Evolutionary conservation across 2,888 invertebrate species (phyloP), one percentile per base, ranked within the genome.

Genomic region (Choreutis nemorana): DNA sequence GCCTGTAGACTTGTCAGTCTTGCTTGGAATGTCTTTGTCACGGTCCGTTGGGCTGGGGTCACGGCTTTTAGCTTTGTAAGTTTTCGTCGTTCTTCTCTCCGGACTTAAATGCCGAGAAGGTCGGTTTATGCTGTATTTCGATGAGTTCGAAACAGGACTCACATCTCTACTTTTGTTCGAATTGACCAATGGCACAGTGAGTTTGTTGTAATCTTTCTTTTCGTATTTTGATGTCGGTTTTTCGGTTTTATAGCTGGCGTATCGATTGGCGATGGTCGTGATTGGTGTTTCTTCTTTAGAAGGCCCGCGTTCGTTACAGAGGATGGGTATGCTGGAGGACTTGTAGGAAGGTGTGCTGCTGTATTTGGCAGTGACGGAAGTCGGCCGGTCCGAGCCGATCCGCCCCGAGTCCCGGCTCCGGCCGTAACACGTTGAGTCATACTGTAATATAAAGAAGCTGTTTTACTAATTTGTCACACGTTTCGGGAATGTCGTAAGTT

Each of bases 41-140:
- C 68, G 75, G 50, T 73, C 80, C 39, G 61, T 55, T 35, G 84
- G 81, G 50, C 83, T 85, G 8, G 81, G 71, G 50, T 86, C 86
- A 39, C 83, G 72, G 26, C 52, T 64, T 57, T 72, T 75, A 33
- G 71, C 70, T 61, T 70, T 73, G 34, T 48, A 60, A 39, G 37
- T 61, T 51, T 70, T 75, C 4, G 55, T 47, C 23, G 48, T 46
- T 55, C 62, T 65, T 41, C 75, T 70, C 13, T 77, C 81, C 7
- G 82, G 82, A 46, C 82, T 81, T 4, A 75, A 51, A 30, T 78
- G 79, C 34, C 81, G 63, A 11, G 82, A 66, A 31, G 68, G 45
- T 48, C 67, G 55, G 39, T 55, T 71, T 36, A 71, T 48, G 43
- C 59, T 63, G 36, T 77, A 79, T 48, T 73, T 75, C 21, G 72